Percentiles rank a stretch among this genome's conserved stretches.
These are phyloP conservation scores for Phenganax marumi DNA, from an alignment of 92 coral and sea anemone genomes.

Conservation along the genomic window DNA sequence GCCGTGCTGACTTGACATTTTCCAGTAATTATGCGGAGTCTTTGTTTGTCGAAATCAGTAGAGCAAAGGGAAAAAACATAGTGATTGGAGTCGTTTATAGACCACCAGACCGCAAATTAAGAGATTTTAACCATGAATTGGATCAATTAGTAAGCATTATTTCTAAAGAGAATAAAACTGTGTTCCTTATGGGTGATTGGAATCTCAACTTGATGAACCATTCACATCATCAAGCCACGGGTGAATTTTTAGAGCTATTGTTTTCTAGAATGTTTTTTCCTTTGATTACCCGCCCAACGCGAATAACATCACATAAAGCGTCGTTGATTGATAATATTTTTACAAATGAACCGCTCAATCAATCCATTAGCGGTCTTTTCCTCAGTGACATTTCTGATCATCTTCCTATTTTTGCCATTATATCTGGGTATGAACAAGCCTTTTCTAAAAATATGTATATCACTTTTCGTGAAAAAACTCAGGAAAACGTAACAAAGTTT, in stretches of 20 bases:
- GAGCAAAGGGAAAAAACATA: slow-evolving; percentile 20
- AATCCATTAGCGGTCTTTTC: slow-evolving; percentile 41
- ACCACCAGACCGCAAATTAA: slow-evolving; percentile 35
- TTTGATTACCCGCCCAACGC: slow-evolving; percentile 44
- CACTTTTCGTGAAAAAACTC: not conserved
- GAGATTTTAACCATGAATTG: slow-evolving; percentile 24
- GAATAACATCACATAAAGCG: slow-evolving; percentile 47
- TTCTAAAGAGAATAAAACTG: slow-evolving; percentile 35
- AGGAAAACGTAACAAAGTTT: not conserved
- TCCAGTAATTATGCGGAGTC: not conserved
- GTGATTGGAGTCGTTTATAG: slow-evolving; percentile 46
- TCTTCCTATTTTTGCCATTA: slow-evolving; percentile 57
- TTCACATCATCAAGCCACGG: slow-evolving; percentile 34
- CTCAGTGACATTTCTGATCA: slow-evolving; percentile 61
- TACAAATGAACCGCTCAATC: slow-evolving; percentile 37
- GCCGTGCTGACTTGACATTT: not conserved
- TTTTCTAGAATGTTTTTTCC: slow-evolving; percentile 36
- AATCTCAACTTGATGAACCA: slow-evolving; percentile 40
- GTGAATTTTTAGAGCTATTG: slow-evolving; percentile 40
- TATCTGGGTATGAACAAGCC: not conserved
- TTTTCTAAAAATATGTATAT: not conserved
- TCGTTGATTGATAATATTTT: slow-evolving; percentile 48
- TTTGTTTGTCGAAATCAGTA: not conserved
- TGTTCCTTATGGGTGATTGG: slow-evolving; percentile 36
- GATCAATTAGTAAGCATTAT: slow-evolving; percentile 23